Base-by-base conservation (phyloP, 2,888 invertebrate species). In the Lasioglossum figueresi region DNA sequence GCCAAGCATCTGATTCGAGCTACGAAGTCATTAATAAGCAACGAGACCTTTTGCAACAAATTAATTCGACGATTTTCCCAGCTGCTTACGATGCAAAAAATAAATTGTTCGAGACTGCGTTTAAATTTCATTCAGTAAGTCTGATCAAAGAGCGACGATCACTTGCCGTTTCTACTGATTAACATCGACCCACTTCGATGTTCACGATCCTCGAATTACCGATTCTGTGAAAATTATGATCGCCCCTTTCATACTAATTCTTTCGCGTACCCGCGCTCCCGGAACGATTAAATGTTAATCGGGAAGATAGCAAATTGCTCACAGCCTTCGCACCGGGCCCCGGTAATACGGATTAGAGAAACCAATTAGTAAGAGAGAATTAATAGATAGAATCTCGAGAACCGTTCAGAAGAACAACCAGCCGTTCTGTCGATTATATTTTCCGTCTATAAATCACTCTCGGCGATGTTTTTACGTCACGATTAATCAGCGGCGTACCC, bases 271-370 rank as follows among this genome's bases (percentile, higher is more conserved):
- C 19, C 8, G 34, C 31, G 63, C 31, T 34, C 63, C 31, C 31
- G 19, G 34, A 8, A 66, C 19, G 63, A 66, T 66, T 66, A 66
- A 66, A 66, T 66, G 34, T 66, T 66, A 66, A 66, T 66, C 31
- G 63, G 19, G 16, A 8, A 34, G 63, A 34, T 19, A 19, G 63
- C 34, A 34, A 34, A 66, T 66, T 66, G 63, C 34, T 34, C 63
- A 6, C 23, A 34, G 63, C 34, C 6, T 31, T 66, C 34, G 31
- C 23, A 23, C 10, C 31, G 31, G 63, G 19, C 34, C 5, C 16
- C 63, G 63, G 19, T 66, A 66, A 66, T 66, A 66, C 63, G 31
- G 63, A 31, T 72, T 31, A 27, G n/a, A 40, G 59, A 76, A 40
- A 37, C 48, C 45, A 48, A 31, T 43, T 45, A 45, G 40, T 43